These are phyloP conservation scores for Sebastes flavidus DNA, from an alignment of 2,797 vertebrate genomes.

Conservation along the genomic window DNA sequence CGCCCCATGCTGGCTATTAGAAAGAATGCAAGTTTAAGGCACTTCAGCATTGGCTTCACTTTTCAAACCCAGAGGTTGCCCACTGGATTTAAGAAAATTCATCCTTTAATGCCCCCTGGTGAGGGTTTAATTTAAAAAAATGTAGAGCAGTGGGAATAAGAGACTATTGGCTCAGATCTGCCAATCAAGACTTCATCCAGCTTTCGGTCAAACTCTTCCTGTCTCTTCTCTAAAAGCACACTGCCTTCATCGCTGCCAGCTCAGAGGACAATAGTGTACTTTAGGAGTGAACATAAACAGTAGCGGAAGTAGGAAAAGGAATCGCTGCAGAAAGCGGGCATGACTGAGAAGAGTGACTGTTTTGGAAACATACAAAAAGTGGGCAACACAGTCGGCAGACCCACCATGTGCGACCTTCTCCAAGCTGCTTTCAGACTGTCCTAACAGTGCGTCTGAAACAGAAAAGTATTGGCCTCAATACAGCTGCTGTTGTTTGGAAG, in stretches of 20 bases:
- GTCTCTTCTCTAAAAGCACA: not conserved
- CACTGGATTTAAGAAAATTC: too few species aligned
- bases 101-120: not conserved
- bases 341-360: not conserved
- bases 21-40: too few species aligned
- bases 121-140: not conserved
- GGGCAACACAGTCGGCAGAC: not conserved
- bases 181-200: not conserved
- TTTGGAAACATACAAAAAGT: not conserved
- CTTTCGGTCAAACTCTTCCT: not conserved
- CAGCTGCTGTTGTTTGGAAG: conserved; percentile 27
- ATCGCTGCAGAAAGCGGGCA: not conserved
- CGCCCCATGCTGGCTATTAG: too few species aligned
- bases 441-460: conserved; percentile 4
- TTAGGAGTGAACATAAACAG: not conserved
- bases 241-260: not conserved
- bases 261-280: not conserved
- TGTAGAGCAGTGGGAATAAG: not conserved
- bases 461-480: not conserved
- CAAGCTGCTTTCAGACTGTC: not conserved
- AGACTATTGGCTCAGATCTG: not conserved
- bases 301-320: not conserved
- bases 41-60: too few species aligned
- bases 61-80: too few species aligned
- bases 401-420: not conserved